These are phyloP conservation scores for Chunga burmeisteri DNA, from an alignment of 2,113 vertebrate species.

Conservation along the genomic window DNA sequence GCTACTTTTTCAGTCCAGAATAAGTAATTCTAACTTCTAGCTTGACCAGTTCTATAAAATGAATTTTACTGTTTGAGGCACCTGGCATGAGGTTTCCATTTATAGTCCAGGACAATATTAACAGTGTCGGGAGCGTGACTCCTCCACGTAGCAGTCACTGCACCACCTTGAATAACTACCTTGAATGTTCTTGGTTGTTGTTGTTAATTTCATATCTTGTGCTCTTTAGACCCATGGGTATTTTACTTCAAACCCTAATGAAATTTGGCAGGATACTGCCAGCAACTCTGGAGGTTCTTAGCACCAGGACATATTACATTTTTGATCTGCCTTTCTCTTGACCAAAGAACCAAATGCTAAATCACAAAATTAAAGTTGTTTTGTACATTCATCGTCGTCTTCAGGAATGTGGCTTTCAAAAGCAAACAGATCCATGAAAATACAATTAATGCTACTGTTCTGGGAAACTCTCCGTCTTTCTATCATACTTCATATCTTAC, in stretches of 20 bases:
- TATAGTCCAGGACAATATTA: not conserved
- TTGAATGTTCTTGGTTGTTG: not conserved
- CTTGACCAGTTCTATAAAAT: not conserved
- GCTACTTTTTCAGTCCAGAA: not conserved
- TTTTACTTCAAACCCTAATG: not conserved
- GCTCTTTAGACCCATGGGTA: not conserved
- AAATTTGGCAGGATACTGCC: not conserved
- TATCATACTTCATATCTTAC: not conserved
- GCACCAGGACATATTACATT: not conserved
- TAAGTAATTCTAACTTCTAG: not conserved
- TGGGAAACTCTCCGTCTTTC: not conserved
- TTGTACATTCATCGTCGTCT: not conserved
- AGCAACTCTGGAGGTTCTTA: not conserved
- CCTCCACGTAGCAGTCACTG: not conserved
- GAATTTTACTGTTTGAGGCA: not conserved
- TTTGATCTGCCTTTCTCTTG: not conserved
- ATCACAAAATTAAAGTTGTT: not conserved
- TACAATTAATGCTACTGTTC: not conserved
- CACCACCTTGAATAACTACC: not conserved
- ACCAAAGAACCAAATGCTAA: not conserved
- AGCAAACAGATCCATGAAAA: not conserved
- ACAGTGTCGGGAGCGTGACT: not conserved
- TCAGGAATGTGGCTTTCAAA: not conserved
- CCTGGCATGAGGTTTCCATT: not conserved
- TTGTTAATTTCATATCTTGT: not conserved